Evolutionary conservation across 2,888 invertebrate genomes (phyloP).

Genomic region (Mesoligia furuncula): DNA sequence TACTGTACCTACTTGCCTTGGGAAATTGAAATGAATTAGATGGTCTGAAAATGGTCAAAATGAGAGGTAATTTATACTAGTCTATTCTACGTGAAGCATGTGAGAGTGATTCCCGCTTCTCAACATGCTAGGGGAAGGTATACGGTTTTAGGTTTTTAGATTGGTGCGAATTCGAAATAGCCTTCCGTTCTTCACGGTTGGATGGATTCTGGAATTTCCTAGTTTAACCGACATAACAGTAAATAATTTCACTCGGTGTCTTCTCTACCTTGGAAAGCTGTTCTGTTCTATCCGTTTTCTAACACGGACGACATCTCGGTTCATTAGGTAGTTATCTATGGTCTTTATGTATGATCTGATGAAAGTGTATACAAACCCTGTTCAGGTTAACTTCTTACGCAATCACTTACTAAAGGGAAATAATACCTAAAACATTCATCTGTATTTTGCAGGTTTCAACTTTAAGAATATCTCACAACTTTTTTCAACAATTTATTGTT

Average conservation of each 20-base stretch:
- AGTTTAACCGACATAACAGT: not conserved
- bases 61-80: not conserved
- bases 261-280: not conserved
- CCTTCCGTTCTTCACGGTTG: not conserved
- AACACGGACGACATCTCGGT: not conserved
- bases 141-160: not conserved
- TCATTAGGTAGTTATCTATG: not conserved
- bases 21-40: not conserved
- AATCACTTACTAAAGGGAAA: not conserved
- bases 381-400: not conserved
- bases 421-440: not conserved
- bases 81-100: not conserved
- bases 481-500: not conserved
- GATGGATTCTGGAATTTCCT: not conserved
- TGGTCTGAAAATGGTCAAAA: not conserved
- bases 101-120: too few relatives aligned
- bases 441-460: not conserved
- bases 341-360: not conserved
- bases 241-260: not conserved
- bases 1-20: not conserved
- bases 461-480: not conserved
- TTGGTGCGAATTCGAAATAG: not conserved
- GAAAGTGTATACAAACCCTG: not conserved
- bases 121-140: not conserved
- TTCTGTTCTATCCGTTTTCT: not conserved